These are phyloP conservation scores for Laothoe populi DNA, from an alignment of 2,888 invertebrate genomes.

Conservation along the genomic window DNA sequence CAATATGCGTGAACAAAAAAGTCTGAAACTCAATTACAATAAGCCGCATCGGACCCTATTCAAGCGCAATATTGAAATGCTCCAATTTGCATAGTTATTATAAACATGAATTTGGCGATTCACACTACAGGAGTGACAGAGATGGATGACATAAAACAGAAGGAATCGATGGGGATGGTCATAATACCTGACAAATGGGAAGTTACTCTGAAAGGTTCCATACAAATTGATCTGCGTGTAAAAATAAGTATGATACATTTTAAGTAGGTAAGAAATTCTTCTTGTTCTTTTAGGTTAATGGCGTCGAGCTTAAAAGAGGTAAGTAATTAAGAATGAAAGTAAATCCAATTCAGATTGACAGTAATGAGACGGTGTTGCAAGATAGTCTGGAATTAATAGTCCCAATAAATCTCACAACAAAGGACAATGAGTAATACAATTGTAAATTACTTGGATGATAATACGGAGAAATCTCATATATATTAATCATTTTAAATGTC, in stretches of 20 bases:
- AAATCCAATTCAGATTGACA: not conserved
- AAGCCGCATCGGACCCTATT: slow-evolving; percentile 62
- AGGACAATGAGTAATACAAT: slow-evolving; percentile 13
- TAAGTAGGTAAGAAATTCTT: too few relatives aligned
- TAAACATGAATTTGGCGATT: slow-evolving; percentile 68
- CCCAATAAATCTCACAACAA: not conserved
- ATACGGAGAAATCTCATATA: slow-evolving; percentile 12
- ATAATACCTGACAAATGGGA: slow-evolving; percentile 30
- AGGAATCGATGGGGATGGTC: slow-evolving; percentile 42
- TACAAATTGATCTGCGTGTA: not conserved
- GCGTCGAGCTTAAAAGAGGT: too few relatives aligned
- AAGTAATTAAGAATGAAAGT: too few relatives aligned
- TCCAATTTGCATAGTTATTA: slow-evolving; percentile 79
- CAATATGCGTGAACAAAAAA: slow-evolving; percentile 49
- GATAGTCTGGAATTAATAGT: not conserved
- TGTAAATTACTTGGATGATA: slow-evolving; percentile 15
- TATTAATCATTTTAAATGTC: slow-evolving; percentile 10
- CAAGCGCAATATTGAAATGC: slow-evolving; percentile 73
- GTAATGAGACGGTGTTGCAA: not conserved
- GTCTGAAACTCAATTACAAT: slow-evolving; percentile 68
- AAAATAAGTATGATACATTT: too few relatives aligned
- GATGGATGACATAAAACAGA: slow-evolving; percentile 43
- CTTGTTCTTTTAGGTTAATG: too few relatives aligned
- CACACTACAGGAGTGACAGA: slow-evolving; percentile 49
- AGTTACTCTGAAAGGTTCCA: slow-evolving; percentile 26